Conservation (phyloP, 2,888 invertebrate genomes). For the Lamellibrachia columna region DNA sequence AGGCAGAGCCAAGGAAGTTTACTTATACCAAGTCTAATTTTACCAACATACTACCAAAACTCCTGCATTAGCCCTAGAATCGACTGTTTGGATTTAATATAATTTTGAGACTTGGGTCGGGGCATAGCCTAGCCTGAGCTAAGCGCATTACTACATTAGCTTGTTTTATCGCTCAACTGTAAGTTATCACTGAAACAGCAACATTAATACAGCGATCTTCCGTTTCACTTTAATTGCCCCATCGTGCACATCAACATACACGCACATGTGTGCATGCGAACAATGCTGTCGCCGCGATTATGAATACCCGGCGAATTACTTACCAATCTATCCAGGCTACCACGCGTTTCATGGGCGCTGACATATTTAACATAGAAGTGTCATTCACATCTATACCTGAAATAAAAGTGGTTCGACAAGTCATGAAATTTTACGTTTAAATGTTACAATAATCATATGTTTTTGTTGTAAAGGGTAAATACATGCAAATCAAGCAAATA, state of each 20-base stretch:
- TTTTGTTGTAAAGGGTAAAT: background rate
- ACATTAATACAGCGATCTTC: background rate
- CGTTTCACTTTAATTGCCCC: background rate
- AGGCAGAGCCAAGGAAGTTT: no score
- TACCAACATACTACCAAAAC: no score
- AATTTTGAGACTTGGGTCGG: no score
- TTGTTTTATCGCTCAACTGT: background rate
- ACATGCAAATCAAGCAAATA: background rate
- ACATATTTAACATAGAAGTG: background rate
- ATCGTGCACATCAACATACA: background rate
- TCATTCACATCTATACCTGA: background rate
- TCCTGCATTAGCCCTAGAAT: no score
- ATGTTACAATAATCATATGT: background rate
- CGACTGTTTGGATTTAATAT: no score
- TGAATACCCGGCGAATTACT: background rate
- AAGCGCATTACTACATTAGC: background rate
- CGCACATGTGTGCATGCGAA: background rate
- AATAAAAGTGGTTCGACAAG: background rate
- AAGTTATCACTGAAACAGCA: background rate
- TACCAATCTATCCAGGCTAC: background rate
- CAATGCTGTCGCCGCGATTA: background rate
- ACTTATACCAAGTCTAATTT: no score
- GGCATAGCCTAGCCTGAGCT: no score
- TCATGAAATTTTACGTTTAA: background rate
- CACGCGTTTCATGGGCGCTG: conserved; percentile 10